Evolutionary conservation across 2,888 invertebrate genomes (phyloP), one percentile per base, ranked within the genome.

Genomic region (Tipula confusa): DNA sequence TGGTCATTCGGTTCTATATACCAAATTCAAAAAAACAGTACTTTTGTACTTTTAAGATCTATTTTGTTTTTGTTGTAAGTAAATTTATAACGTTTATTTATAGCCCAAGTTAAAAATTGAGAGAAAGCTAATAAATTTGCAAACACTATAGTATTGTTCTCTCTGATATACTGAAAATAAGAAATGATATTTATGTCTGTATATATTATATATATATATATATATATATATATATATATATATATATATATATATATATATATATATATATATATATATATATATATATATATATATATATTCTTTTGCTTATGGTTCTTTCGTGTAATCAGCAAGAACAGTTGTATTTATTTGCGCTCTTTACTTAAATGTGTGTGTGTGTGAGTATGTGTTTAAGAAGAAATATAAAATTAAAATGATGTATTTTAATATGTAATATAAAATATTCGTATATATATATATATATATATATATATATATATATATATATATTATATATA

Each of bases 101-200:
- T 64, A 64, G 64, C 64, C 64, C 64, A 64, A 64, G 64, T 64
- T 64, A 24, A 24, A 64, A 64, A 64, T 64, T 64, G 64, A 64
- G 64, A 64, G 64, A 64, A 64, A 64, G 64, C 64, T 64, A 64
- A 64, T 64, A 64, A 64, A 64, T 64, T 64, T 64, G 64, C 64
- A 24, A 24, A 64, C 64, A 64, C 64, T 64, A 64, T n/a, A n/a
- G n/a, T n/a, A n/a, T 64, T 64, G 64, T 64, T 64, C 64, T 64
- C 64, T 64, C 64, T 64, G 64, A 64, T 64, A 38, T 13, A 9
- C 64, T 64, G 11, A 64, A n/a, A 24, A 24, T 24, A 9, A 9
- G 24, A 64, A 24, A 64, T 24, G 43, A 15, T 43, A n/a, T n/a
- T n/a, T n/a, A n/a, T n/a, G n/a, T n/a, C n/a, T n/a, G n/a, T n/a